Evolutionary conservation across 1,140 invertebrate genomes (phyloP), one percentile per base, ranked within the genome.

Genomic region (Aphis gossypii): DNA sequence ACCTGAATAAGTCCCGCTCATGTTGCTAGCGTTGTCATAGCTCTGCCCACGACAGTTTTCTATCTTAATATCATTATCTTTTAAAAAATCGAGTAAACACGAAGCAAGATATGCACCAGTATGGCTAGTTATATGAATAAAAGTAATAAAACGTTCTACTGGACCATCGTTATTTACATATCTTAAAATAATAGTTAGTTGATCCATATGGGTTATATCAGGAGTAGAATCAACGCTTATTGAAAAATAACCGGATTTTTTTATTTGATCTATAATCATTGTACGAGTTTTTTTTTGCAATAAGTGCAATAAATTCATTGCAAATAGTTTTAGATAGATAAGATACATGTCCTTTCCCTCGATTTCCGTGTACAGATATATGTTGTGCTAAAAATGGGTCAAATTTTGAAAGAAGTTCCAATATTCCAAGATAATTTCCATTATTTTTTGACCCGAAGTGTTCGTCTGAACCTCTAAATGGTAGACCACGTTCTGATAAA

Each of bases 401-500:
- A 83, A 83, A 83, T 41, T 82, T 94, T n/a, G 94, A 94, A 90
- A 95, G 94, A 68, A 95, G 91, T 94, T 95, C 94, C 44, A 84
- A 84, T 84, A 93, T 48, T 48, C 60, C 82, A 46, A 93, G 41
- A 84, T 93, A 93, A 93, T 93, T 93, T 41, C 76, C 76, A 76
- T 93, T 84, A 46, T 76, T 0, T 3, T 44, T 82, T 82, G 76
- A 93, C 25, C 41, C 76, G 20, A 91, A 91, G 25, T 91, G 60
- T 56, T 91, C 90, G n/a, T 68, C 51, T 1, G 44, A 41, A 76
- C 54, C 90, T 91, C 90, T 0, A 46, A 91, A 91, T 60, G 54
- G 38, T 54, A 91, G 9, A 68, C 90, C 38, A 76, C 90, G 38
- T 35, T 5, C 9, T 4, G 86, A 48, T 88, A 91, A 91, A 60